phyloP scores from a whole-genome alignment of 2,797 vertebrate genomes.

The Epinephelus awoara region DNA sequence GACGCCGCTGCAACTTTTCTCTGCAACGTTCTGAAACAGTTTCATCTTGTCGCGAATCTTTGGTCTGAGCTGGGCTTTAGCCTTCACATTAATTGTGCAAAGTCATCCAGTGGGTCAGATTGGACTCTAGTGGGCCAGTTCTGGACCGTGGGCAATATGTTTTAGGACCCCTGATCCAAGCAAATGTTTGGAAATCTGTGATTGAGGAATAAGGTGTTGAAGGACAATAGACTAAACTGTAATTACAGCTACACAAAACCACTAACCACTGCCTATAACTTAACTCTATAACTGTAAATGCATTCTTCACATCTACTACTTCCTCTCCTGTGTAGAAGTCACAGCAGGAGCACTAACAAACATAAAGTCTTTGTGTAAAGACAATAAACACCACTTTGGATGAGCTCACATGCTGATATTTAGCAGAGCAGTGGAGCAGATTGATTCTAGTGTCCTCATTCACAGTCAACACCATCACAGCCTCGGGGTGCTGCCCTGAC shows the following conservation, averaged over 20 bases:
- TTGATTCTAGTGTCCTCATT: constrained; percentile 66
- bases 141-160: no score
- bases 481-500: constrained; percentile 44
- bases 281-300: not conserved
- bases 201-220: not conserved
- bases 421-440: constrained; percentile 51
- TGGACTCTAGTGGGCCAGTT: no score
- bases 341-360: not conserved
- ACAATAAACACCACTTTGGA: constrained; percentile 8
- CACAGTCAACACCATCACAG: constrained; percentile 39
- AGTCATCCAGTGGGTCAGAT: no score
- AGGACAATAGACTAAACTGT: not conserved
- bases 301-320: not conserved
- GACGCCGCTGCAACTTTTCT: no score
- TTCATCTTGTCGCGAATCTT: no score
- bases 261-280: not conserved
- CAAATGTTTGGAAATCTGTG: constrained; percentile 9
- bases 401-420: constrained; percentile 30
- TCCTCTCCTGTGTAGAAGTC: not conserved
- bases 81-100: no score
- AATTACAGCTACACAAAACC: not conserved
- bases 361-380: not conserved
- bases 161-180: not conserved
- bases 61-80: no score
- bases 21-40: no score